phyloP scores from a whole-genome alignment of 1,140 invertebrate genomes.

The Calliphora vicina region DNA sequence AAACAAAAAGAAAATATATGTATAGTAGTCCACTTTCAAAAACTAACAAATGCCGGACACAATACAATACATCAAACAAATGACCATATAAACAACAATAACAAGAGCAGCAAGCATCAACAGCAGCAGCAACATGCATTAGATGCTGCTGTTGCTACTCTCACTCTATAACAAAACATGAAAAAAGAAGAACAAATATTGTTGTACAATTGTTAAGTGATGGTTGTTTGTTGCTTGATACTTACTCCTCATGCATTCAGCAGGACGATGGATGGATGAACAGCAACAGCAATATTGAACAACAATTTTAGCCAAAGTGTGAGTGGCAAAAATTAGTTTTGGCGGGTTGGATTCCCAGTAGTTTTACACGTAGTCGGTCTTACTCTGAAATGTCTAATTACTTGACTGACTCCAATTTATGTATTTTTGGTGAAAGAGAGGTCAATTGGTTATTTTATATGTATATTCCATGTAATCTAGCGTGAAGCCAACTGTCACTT shows the following conservation, averaged over 20 bases:
- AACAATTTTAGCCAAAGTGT: not conserved
- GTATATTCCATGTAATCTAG: no score
- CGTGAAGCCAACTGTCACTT: no score
- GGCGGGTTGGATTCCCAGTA: no score
- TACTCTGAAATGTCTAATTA: no score
- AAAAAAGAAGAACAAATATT: not conserved
- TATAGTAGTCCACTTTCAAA: not conserved
- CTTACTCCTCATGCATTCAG: not conserved
- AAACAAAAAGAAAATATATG: not conserved
- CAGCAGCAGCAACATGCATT: not conserved
- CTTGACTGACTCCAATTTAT: no score
- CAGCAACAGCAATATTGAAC: not conserved
- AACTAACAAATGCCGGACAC: not conserved
- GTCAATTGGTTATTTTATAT: no score
- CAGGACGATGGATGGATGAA: not conserved
- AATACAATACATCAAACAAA: slow-evolving; percentile 2
- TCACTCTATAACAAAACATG: not conserved
- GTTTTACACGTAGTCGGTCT: no score
- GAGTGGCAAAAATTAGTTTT: not conserved
- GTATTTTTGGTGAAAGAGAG: no score
- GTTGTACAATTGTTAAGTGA: not conserved
- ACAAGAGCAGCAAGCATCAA: not conserved
- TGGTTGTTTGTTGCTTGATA: not conserved
- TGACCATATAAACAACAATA: not conserved
- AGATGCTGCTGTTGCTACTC: not conserved